A percentile compares a stretch with the other conserved stretches of the same genome.
phyloP scores from a whole-genome alignment of 2,797 vertebrate genomes.

The Oophaga sylvatica region DNA sequence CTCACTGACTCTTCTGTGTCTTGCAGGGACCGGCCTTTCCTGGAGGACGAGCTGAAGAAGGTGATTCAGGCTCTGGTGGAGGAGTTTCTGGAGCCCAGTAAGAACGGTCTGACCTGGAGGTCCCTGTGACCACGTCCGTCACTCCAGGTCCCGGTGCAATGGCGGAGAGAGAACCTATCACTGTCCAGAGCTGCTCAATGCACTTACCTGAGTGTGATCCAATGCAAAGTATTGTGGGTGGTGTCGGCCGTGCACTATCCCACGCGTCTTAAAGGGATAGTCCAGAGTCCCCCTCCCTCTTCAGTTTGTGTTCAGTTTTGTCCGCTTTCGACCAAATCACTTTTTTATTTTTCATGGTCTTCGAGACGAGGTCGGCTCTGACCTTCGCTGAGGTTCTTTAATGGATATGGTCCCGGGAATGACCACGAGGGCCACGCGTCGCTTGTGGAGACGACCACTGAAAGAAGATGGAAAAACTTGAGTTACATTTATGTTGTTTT shows the following conservation, averaged over 20 bases:
- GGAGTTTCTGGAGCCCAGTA: slow-evolving; percentile 88
- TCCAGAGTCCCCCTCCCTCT: not conserved
- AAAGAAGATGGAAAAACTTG: not conserved
- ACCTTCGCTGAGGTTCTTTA: not conserved
- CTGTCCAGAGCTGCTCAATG: not conserved
- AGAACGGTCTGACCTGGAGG: slow-evolving; percentile 85
- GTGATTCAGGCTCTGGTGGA: slow-evolving; percentile 81
- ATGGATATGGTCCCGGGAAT: not conserved
- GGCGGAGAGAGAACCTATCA: not conserved
- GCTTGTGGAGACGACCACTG: not conserved
- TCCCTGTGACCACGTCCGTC: slow-evolving; percentile 66
- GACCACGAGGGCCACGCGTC: not conserved
- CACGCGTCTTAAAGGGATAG: slow-evolving; percentile 1
- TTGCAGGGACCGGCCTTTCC: slow-evolving; percentile 74
- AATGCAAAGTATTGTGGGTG: not conserved
- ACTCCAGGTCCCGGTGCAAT: not conserved
- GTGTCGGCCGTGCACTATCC: not conserved
- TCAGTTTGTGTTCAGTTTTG: not conserved
- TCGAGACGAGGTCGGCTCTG: too few relatives aligned
- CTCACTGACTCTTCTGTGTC: not conserved
- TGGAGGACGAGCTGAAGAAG: slow-evolving; percentile 82
- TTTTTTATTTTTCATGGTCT: not conserved
- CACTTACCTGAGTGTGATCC: not conserved
- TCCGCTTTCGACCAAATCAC: slow-evolving; percentile 31
- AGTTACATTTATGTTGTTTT: not conserved